Evolutionary conservation across 2,888 invertebrate species (phyloP), one percentile per base, ranked within the genome.

Genomic region (Phortica magna): DNA sequence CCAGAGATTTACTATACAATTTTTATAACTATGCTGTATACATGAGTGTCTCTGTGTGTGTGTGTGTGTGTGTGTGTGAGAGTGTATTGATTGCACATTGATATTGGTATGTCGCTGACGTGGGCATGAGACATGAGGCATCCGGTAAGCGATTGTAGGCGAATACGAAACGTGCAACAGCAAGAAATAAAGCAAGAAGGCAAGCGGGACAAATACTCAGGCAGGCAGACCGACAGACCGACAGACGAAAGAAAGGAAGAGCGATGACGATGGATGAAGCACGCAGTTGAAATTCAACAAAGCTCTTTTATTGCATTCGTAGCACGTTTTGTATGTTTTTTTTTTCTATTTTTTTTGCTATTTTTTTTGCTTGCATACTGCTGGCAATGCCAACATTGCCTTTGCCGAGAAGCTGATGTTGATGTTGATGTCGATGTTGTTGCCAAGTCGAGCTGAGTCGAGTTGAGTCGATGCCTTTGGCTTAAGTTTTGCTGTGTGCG

Each of bases 271-370:
- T 17, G 55, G 17, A 31, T 31, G 6, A 55, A 55, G 17, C 55
- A 55, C 55, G 55, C 55, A 55, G 55, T 17, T 85, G 84, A 83
- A 83, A 85, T 85, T 83, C 87, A 78, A 80, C 78, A 85, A 85
- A 85, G 83, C 85, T 88, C 79, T 81, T 83, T 82, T 85, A 88
- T 85, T 87, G 87, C 88, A 85, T 85, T 87, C 87, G 84, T 83
- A 83, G 87, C 85, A 85, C 85, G 85, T 85, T 81, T 80, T 80
- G 79, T 82, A 79, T 88, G 61, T 61, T 61, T 61, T 61, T 59
- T 14, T 19, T 59, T 17, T 17, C 17, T 59, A 7, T 61, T 17
- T 22, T 17, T 17, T 19, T 41, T 14, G 65, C 68, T 73, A 68
- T 42, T 65, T 22, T 65, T 22, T 42, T 10, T 59, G 39, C n/a